Conservation (phyloP, 2,113 vertebrate genomes). For the Macquaria australasica region DNA sequence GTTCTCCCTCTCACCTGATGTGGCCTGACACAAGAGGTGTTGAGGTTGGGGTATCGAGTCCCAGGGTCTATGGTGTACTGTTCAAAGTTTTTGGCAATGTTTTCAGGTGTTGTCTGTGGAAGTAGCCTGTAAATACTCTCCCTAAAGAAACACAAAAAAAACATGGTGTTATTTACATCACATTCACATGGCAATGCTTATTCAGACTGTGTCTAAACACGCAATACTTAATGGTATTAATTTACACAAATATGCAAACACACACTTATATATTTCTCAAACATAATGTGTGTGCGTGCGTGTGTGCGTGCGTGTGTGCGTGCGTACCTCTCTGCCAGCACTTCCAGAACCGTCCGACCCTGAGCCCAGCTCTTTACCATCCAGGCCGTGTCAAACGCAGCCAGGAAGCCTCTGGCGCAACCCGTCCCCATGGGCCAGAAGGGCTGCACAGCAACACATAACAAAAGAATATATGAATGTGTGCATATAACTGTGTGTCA, state of each 20-base stretch:
- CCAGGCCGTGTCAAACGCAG: conserved; percentile 96
- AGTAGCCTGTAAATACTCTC: conserved; percentile 96
- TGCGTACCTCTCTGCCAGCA: conserved; percentile 93
- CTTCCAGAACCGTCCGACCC: conserved; percentile 87
- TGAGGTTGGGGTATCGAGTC: conserved; percentile 96
- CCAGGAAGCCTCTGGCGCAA: conserved; percentile 96
- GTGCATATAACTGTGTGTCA: not conserved
- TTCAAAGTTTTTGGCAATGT: conserved; percentile 97
- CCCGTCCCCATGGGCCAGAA: conserved; percentile 99
- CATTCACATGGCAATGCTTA: not conserved
- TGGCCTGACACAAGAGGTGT: conserved; percentile 90
- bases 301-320: not conserved
- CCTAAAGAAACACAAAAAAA: conserved; percentile 76
- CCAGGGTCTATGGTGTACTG: conserved; percentile 95
- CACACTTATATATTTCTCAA: not conserved
- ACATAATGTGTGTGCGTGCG: not conserved
- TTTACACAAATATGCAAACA: not conserved
- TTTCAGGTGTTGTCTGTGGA: conserved; percentile 96
- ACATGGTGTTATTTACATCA: not conserved
- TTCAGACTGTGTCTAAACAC: not conserved
- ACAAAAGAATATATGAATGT: not conserved
- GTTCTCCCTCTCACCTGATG: conserved; percentile 88
- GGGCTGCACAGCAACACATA: conserved; percentile 83
- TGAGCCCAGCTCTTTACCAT: conserved; percentile 96
- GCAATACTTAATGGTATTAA: not conserved